Evolutionary conservation across 2,113 vertebrate species (phyloP), one percentile per base, ranked within the genome.

Genomic region (Bathybates hornii): DNA sequence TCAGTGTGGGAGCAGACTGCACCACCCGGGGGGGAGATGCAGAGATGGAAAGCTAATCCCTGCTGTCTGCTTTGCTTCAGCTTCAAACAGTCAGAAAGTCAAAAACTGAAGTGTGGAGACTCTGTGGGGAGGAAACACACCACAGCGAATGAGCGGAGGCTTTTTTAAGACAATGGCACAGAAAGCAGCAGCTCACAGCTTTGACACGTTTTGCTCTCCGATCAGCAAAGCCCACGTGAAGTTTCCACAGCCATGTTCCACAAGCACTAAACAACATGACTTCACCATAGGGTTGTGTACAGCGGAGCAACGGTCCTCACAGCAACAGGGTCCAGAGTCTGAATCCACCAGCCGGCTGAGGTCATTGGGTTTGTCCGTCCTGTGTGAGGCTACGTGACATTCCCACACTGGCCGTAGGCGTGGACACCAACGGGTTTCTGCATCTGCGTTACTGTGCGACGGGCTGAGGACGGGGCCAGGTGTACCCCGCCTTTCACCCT

Each of bases 21-120:
- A 76, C 76, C 84, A 21, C 87, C 89, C 11, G 32, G 48, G 87
- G 83, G 81, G 45, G 17, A 66, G 24, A 11, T 6, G 50, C 50
- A 10, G 48, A 24, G 84, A 91, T 84, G 84, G 82, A 82, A 87
- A 87, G 78, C 78, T 82, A 84, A 89, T 87, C 90, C 73, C 84
- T 48, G 19, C 80, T 73, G 80, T 82, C 86, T 87, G 89, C 63
- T 76, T 50, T 76, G 71, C 71, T 56, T 68, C 73, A 80, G 19
- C 81, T 79, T 81, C 59, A 73, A 45, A 66, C 24, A 79, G 80
- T 50, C 71, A 76, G 24, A 76, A 50, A 50, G 24, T 76, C 43
- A 48, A 48, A 48, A 76, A 2, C 71, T 32, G 43, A 50, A 76
- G 41, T 17, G 68, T 11, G 68, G 41, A 48, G 41, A 48, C 21